A percentile compares a stretch with the other conserved stretches of the same genome.
phyloP scores from a whole-genome alignment of 2,113 vertebrate species.

The Vidua macroura region DNA sequence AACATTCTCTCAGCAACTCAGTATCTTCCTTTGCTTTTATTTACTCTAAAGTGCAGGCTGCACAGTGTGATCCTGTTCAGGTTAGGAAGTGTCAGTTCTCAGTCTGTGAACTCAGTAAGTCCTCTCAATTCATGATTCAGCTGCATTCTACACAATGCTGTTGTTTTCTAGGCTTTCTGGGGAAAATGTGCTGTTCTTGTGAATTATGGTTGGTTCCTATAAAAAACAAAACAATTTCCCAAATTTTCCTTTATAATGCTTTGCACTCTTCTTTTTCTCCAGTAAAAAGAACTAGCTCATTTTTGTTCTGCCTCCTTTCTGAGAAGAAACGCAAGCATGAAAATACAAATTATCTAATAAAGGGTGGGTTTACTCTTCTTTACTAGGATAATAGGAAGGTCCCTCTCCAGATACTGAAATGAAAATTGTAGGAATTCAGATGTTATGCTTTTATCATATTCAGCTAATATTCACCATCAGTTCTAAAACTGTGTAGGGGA shows the following conservation, averaged over 20 bases:
- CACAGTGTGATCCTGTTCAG: not conserved
- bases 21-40: not conserved
- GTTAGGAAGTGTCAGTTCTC: not conserved
- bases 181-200: not conserved
- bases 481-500: not conserved
- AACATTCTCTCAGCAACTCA: not conserved
- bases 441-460: not conserved
- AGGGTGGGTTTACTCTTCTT: not conserved
- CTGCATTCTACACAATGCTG: not conserved
- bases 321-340: not conserved
- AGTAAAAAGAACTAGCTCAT: not conserved
- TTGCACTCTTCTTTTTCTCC: not conserved
- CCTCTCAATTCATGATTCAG: not conserved
- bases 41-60: not conserved
- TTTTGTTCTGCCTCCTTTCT: not conserved
- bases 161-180: not conserved
- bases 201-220: not conserved
- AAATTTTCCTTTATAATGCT: not conserved
- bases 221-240: not conserved
- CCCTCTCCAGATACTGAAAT: not conserved
- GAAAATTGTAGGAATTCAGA: not conserved
- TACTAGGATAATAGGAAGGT: not conserved
- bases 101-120: not conserved
- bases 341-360: not conserved
- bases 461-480: not conserved